Percentiles rank a stretch among this genome's conserved stretches.
These are phyloP conservation scores for Nerophis ophidion DNA, from an alignment of 2,113 vertebrate genomes.

Conservation along the genomic window DNA sequence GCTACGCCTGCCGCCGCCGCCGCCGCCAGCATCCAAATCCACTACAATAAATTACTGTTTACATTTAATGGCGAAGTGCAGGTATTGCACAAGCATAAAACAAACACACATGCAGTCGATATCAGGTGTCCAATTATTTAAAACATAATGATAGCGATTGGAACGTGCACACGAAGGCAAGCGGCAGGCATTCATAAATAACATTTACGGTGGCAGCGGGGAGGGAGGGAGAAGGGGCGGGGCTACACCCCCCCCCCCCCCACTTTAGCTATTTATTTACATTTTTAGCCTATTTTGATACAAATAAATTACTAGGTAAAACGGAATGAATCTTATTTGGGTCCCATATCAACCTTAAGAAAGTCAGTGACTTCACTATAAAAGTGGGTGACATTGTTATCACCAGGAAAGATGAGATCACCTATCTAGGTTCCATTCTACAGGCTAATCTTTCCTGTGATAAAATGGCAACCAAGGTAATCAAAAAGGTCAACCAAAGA, in stretches of 20 bases:
- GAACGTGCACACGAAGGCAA: slow-evolving; percentile 59
- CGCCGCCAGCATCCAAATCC: slow-evolving; percentile 20
- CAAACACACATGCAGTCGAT: slow-evolving; percentile 16
- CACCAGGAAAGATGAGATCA: too few species aligned
- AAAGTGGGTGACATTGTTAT: too few species aligned
- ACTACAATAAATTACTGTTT: slow-evolving; percentile 27
- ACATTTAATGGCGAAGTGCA: slow-evolving; percentile 2
- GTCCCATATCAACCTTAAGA: too few species aligned
- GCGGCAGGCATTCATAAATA: slow-evolving; percentile 69
- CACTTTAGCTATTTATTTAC: slow-evolving; percentile 20
- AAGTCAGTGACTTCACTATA: too few species aligned
- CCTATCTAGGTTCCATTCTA: too few species aligned
- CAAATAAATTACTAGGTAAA: too few species aligned
- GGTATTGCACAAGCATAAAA: not conserved
- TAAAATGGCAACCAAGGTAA: too few species aligned
- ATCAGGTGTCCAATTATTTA: slow-evolving; percentile 49
- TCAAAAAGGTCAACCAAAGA: too few species aligned
- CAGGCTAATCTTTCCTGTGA: too few species aligned
- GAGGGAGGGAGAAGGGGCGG: slow-evolving; percentile 28
- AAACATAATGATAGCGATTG: slow-evolving; percentile 35
- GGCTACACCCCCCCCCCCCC: slow-evolving; percentile 19
- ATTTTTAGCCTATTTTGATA: not conserved
- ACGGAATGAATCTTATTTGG: too few species aligned
- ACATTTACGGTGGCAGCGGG: slow-evolving; percentile 49
- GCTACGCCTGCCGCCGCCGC: slow-evolving; percentile 22